Percentiles rank a stretch among this genome's conserved stretches.
Conservation (phyloP, 2,888 invertebrate genomes). For the Sminthurinus aureus region DNA sequence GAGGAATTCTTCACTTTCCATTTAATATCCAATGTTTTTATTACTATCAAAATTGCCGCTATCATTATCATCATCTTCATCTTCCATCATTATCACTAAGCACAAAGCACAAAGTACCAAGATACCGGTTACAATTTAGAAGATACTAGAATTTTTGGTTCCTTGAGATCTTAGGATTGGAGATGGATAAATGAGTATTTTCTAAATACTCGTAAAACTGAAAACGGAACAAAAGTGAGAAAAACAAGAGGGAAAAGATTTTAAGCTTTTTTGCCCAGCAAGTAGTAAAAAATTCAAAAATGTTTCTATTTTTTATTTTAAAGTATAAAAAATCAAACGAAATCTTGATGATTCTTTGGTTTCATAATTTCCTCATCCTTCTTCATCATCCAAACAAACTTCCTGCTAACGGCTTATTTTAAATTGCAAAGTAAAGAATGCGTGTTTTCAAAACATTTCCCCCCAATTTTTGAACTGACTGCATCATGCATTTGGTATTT, state of each 20-base stretch:
- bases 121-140: too few species aligned
- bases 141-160: too few species aligned
- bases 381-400: not conserved
- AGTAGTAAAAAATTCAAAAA: not conserved
- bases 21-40: constrained; percentile 17
- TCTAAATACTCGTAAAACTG: too few species aligned
- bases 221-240: not conserved
- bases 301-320: not conserved
- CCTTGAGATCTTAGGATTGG: too few species aligned
- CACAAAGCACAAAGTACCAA: not conserved
- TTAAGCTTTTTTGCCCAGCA: not conserved
- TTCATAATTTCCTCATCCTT: not conserved
- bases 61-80: not conserved
- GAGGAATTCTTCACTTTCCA: constrained; percentile 12
- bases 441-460: too few species aligned
- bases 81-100: not conserved
- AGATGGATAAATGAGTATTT: too few species aligned
- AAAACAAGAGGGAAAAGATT: not conserved
- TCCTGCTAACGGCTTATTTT: not conserved
- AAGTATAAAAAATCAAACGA: too few species aligned
- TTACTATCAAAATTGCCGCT: too few species aligned
- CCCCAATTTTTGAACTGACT: too few species aligned
- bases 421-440: not conserved
- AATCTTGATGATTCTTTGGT: not conserved
- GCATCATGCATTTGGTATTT: too few species aligned